phyloP scores from a whole-genome alignment of 2,888 invertebrate species.

The Protodeltote pygarga region DNA sequence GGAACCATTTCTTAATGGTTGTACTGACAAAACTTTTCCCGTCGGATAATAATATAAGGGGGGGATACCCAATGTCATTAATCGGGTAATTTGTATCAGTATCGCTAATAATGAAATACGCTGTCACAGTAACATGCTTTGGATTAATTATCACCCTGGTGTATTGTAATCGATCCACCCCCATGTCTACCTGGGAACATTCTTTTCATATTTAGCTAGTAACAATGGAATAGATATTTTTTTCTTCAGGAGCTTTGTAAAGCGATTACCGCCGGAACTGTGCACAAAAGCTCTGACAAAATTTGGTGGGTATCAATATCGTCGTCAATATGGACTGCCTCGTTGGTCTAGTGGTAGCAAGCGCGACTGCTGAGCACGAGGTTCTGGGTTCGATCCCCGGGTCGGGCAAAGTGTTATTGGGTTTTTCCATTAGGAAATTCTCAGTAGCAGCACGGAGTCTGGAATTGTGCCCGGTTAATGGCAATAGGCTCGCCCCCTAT shows the following conservation, averaged over 20 bases:
- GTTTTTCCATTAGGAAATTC: no score
- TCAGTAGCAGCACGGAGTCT: no score
- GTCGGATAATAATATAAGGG: constrained; percentile 51
- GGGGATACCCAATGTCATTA: constrained; percentile 61
- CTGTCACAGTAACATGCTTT: constrained; percentile 69
- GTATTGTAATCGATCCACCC: constrained; percentile 69
- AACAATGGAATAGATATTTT: constrained; percentile 73
- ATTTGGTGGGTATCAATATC: constrained; percentile 79
- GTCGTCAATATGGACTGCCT: no score
- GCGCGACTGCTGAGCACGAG: no score
- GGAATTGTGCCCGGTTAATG: no score
- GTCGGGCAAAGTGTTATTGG: no score
- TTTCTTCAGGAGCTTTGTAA: constrained; percentile 67
- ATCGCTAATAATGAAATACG: constrained; percentile 64
- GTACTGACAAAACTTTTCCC: constrained; percentile 23
- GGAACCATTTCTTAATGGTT: constrained; percentile 2
- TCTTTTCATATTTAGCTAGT: constrained; percentile 69
- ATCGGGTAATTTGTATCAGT: constrained; percentile 66
- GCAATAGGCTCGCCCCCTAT: no score
- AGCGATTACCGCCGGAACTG: constrained; percentile 81
- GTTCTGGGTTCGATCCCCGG: no score
- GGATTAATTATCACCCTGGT: constrained; percentile 59
- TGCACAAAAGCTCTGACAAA: constrained; percentile 79
- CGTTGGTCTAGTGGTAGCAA: no score
- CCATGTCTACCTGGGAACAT: constrained; percentile 77